Conservation (phyloP, 2,113 vertebrate genomes). For the Xyrauchen texanus region DNA sequence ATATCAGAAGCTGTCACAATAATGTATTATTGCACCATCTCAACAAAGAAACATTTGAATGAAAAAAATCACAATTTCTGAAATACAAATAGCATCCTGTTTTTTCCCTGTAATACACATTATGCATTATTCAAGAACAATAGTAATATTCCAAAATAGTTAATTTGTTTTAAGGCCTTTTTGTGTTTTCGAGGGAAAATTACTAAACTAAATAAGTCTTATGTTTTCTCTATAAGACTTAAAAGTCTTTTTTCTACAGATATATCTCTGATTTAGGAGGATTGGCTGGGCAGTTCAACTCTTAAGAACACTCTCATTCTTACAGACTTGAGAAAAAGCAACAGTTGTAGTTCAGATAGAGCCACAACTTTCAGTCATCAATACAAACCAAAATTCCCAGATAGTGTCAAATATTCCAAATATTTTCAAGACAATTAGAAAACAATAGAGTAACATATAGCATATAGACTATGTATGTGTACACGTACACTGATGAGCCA, state of each 20-base stretch:
- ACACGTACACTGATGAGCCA: too few relatives aligned
- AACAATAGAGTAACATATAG: too few relatives aligned
- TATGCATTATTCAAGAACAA: not conserved
- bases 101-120: not conserved
- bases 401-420: too few relatives aligned
- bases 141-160: not conserved
- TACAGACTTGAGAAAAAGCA: not conserved
- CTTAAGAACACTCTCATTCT: not conserved
- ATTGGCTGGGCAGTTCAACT: not conserved
- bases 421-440: too few relatives aligned
- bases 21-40: not conserved
- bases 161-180: not conserved
- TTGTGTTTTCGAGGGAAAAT: not conserved
- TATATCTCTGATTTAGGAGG: not conserved
- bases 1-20: not conserved
- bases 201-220: not conserved
- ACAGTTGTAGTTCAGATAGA: not conserved
- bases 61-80: not conserved
- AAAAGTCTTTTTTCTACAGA: too few relatives aligned
- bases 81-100: not conserved
- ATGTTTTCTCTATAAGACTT: too few relatives aligned
- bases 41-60: constrained; percentile 1
- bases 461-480: too few relatives aligned
- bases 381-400: constrained; percentile 10
- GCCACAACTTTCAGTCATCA: constrained; percentile 9